Evolutionary conservation across 1,140 invertebrate genomes (phyloP).

Genomic region (Augochlora pura): DNA sequence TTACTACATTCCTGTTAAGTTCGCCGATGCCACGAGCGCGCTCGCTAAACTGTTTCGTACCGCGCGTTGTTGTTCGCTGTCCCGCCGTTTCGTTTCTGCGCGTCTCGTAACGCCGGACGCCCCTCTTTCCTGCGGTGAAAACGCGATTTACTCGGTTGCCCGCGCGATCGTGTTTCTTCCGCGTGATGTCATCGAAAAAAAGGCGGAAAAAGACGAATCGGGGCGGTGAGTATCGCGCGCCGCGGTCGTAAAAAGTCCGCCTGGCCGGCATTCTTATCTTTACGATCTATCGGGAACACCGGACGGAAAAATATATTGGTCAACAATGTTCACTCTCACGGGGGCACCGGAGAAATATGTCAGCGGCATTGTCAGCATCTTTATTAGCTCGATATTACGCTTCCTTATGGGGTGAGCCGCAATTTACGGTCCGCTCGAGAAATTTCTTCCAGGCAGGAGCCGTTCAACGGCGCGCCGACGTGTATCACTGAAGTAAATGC

Average conservation of each 20-base stretch:
- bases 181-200: conserved; percentile 3
- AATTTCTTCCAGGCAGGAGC: not conserved
- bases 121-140: not conserved
- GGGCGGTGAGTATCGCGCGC: not conserved
- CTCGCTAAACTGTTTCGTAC: not conserved
- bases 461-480: not conserved
- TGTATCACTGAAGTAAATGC: not conserved
- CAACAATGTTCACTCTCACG: not conserved
- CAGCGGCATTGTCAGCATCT: not conserved
- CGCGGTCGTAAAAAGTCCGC: conserved; percentile 27
- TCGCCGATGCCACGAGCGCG: not conserved
- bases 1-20: not conserved
- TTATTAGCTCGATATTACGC: not conserved
- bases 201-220: not conserved
- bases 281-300: conserved; percentile 41
- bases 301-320: conserved; percentile 18
- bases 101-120: too few species aligned
- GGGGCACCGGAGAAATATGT: conserved; percentile 4
- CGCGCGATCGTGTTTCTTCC: not conserved
- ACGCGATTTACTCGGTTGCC: not conserved
- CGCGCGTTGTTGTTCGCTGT: too few species aligned
- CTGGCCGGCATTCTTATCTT: conserved; percentile 30
- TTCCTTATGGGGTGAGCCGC: not conserved
- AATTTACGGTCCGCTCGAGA: not conserved
- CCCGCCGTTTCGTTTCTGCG: too few species aligned